A percentile compares a stretch with the other conserved stretches of the same genome.
Conservation (phyloP, 23 tunicate species). For the Styela plicata region DNA sequence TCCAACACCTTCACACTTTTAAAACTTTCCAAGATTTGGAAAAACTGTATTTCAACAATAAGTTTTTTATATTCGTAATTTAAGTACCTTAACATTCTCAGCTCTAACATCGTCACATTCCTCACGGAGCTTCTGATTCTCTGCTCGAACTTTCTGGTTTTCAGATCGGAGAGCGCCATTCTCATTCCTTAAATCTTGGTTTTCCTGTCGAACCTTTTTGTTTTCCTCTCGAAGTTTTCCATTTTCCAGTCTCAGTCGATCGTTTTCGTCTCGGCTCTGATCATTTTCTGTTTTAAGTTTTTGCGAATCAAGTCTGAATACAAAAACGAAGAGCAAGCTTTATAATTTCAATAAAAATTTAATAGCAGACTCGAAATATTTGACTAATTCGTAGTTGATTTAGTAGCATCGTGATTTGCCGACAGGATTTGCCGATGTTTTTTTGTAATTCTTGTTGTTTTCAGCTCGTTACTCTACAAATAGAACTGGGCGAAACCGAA, state of each 20-base stretch:
- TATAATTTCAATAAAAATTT: no score
- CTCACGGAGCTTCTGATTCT: slow-evolving; percentile 59
- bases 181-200: slow-evolving; percentile 77
- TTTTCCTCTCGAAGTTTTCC: slow-evolving; percentile 86
- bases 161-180: slow-evolving; percentile 80
- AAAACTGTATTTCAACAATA: neutral
- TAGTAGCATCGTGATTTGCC: no score
- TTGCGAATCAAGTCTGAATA: slow-evolving; percentile 35
- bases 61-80: neutral
- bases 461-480: no score
- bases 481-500: no score
- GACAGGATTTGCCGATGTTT: no score
- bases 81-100: slow-evolving; percentile 63
- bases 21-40: no score
- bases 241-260: slow-evolving; percentile 57
- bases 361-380: no score
- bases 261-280: slow-evolving; percentile 63
- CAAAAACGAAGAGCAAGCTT: no score
- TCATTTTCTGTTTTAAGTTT: slow-evolving; percentile 38
- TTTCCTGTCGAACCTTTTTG: slow-evolving; percentile 73
- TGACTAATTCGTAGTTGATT: no score
- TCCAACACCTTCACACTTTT: no score
- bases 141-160: slow-evolving; percentile 79
- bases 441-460: no score
- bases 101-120: slow-evolving; percentile 67